Evolutionary conservation across 2,888 invertebrate species (phyloP).

Genomic region (Mesodorylaimus sp.): DNA sequence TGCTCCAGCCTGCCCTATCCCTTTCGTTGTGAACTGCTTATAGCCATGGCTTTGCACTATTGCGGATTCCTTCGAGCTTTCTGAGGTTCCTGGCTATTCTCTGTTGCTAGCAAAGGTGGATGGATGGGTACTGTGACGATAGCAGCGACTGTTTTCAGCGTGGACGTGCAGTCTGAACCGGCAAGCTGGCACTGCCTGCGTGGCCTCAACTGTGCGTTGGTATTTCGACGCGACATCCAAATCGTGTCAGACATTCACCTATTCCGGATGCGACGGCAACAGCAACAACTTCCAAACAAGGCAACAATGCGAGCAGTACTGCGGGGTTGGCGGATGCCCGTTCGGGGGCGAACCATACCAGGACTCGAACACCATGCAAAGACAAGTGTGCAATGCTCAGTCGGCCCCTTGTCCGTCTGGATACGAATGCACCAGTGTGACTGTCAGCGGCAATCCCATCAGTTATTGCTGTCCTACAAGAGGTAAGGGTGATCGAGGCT

Average conservation of each 20-base stretch:
- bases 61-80: not conserved
- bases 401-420: slow-evolving; percentile 16
- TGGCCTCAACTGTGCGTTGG: slow-evolving; percentile 40
- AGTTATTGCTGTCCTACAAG: slow-evolving; percentile 24
- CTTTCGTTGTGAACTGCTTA: no score
- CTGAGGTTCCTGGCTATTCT: not conserved
- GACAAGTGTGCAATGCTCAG: slow-evolving; percentile 13
- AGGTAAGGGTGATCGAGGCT: slow-evolving; percentile 12
- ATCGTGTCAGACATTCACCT: slow-evolving; percentile 15
- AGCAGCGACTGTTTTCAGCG: not conserved
- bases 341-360: slow-evolving; percentile 2
- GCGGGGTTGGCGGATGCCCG: slow-evolving; percentile 4
- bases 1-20: not conserved
- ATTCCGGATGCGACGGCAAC: slow-evolving; percentile 27
- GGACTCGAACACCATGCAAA: not conserved
- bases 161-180: not conserved
- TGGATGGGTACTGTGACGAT: no score
- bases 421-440: slow-evolving; percentile 21
- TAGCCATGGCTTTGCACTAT: no score
- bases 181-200: slow-evolving; percentile 36
- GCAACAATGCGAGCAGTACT: not conserved
- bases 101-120: not conserved
- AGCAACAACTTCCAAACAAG: slow-evolving; percentile 20
- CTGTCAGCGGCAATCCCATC: slow-evolving; percentile 17
- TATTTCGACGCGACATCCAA: slow-evolving; percentile 6